Evolutionary conservation across 2,113 vertebrate species (phyloP), one percentile per base, ranked within the genome.

Genomic region (Paramisgurnus dabryanus): DNA sequence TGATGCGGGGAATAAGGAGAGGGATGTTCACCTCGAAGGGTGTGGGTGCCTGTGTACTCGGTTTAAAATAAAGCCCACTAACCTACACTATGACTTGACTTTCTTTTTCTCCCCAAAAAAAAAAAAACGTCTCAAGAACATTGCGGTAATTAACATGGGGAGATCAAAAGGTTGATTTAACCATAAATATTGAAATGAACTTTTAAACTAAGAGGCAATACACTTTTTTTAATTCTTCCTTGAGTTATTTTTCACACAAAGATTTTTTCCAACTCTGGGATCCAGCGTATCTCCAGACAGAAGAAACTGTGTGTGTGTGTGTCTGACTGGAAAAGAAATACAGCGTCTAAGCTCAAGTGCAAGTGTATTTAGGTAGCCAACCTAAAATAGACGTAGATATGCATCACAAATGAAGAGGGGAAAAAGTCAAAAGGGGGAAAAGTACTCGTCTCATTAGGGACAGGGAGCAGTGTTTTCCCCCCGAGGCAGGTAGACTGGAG

Each of bases 381-480:
- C 17, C n/a, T 18, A 18, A 58, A 58, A 58, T 58, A 58, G 55
- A 58, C 7, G 11, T 13, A 71, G 67, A 64, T 43, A 39, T 49
- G 67, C 41, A 50, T 64, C 39, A 7, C 15, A 50, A 73, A 65
- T 72, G 68, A 72, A 65, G 61, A 80, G 70, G 61, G 65, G 55
- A 71, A 45, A 72, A 50, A 64, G 41, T 50, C 13, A 12, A 45
- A 34, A 55, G 63, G 34, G 76, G 13, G 65, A 67, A 22, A 78
- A 58, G 78, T 77, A 82, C 85, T 67, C 76, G 76, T 84, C 88
- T 92, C 89, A 90, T 90, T 92, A 91, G 87, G 88, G 88, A 86
- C 80, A 89, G 71, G 76, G 60, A 83, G 77, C 61, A 27, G 78
- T 80, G 82, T 87, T 87, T 22, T 45, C 49, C 55, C 85, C 86